Evolutionary conservation across 53 echinoderm and acorn worm genomes (phyloP).

Genomic region (Luidia sarsii): DNA sequence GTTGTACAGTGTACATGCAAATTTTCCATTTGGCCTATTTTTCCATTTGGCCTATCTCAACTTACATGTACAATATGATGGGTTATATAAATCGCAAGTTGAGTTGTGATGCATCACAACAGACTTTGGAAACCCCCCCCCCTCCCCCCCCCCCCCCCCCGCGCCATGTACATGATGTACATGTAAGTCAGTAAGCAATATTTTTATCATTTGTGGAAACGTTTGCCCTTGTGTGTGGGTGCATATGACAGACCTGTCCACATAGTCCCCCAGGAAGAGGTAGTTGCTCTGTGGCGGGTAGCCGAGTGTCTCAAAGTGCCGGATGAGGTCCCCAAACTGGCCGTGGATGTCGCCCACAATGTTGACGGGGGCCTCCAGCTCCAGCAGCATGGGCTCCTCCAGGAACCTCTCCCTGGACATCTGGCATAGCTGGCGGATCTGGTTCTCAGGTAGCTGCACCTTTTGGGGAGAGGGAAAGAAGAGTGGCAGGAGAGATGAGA

Average conservation of each 20-base stretch:
- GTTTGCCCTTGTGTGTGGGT: background rate
- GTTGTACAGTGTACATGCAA: too few species aligned
- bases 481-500: too few species aligned
- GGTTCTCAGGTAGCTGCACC: conserved; percentile 96
- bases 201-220: too few species aligned
- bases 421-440: conserved; percentile 97
- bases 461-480: too few species aligned
- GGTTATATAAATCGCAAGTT: too few species aligned
- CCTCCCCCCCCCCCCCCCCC: too few species aligned
- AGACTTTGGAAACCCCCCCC: too few species aligned
- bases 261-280: conserved; percentile 97
- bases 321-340: conserved; percentile 85
- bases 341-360: conserved; percentile 99
- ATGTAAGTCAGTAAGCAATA: background rate
- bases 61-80: too few species aligned
- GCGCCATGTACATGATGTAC: background rate
- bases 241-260: conserved; percentile 86
- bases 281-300: conserved; percentile 94
- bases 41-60: too few species aligned
- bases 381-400: conserved; percentile 93
- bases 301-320: conserved; percentile 91
- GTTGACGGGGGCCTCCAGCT: conserved; percentile 92
- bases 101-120: too few species aligned
- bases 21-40: too few species aligned
- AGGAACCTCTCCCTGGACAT: conserved; percentile 89